Conservation (phyloP, 2,797 vertebrate species). For the Rhynchonycteris naso region DNA sequence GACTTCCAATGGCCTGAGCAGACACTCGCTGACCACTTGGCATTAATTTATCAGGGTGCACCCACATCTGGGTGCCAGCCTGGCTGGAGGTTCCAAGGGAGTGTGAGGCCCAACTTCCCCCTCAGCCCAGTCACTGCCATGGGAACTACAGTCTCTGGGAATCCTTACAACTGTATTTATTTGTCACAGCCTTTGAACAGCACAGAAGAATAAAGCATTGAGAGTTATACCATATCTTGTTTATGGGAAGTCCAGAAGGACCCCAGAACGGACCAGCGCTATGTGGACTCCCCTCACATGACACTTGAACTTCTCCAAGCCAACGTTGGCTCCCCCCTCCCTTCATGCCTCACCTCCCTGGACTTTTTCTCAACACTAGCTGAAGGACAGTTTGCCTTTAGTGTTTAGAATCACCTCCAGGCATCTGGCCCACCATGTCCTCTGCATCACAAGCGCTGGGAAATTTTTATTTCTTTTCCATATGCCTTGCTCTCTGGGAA, state of each 20-base stretch:
- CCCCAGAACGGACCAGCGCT: background rate
- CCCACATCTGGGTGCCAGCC: background rate
- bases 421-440: background rate
- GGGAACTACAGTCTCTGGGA: background rate
- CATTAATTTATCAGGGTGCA: no score
- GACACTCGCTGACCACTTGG: background rate
- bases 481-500: background rate
- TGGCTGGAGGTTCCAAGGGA: background rate
- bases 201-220: background rate
- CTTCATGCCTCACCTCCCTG: background rate
- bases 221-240: background rate
- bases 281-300: background rate
- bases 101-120: background rate
- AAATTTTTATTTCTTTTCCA: background rate
- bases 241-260: background rate
- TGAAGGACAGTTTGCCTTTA: background rate
- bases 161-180: slow-evolving; percentile 17
- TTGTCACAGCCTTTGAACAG: background rate
- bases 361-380: background rate
- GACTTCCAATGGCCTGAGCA: background rate
- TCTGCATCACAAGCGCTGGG: background rate
- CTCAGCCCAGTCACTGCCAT: background rate
- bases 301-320: background rate
- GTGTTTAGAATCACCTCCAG: background rate
- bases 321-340: background rate